Percentiles rank a stretch among this genome's conserved stretches.
Evolutionary conservation across 2,113 vertebrate species (phyloP).

Genomic region (Corythornis madagascariensis): DNA sequence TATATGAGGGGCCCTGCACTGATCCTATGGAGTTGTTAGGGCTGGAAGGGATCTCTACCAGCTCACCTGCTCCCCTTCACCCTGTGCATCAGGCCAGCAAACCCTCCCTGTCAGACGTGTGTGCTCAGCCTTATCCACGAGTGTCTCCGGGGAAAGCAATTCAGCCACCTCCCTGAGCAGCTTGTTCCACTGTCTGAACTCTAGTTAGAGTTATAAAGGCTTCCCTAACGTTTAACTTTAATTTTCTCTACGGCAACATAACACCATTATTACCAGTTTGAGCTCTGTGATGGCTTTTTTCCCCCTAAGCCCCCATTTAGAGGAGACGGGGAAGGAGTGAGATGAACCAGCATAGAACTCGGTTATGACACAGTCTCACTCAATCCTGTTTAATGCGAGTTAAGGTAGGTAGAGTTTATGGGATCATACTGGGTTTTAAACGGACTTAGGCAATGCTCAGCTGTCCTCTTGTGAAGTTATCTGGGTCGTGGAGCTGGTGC

Average conservation of each 20-base stretch:
- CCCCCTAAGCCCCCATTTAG: slow-evolving; percentile 13
- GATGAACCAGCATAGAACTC: neutral
- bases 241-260: slow-evolving; percentile 54
- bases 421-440: slow-evolving; percentile 28
- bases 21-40: neutral
- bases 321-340: neutral
- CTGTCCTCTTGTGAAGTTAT: neutral
- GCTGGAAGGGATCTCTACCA: neutral
- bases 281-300: slow-evolving; percentile 37
- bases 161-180: neutral
- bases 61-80: slow-evolving; percentile 45
- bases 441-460: neutral
- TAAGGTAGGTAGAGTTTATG: slow-evolving; percentile 52
- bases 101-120: slow-evolving; percentile 28
- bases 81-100: neutral
- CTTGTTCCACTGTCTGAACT: slow-evolving; percentile 28
- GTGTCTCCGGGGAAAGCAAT: slow-evolving; percentile 20
- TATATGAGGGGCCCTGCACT: neutral
- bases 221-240: slow-evolving; percentile 54
- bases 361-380: neutral
- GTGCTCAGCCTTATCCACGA: slow-evolving; percentile 34
- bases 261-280: slow-evolving; percentile 11
- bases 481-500: neutral
- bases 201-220: slow-evolving; percentile 47
- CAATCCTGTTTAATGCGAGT: neutral